These are phyloP conservation scores for Ylistrum balloti DNA, from an alignment of 1,140 invertebrate species.

Conservation along the genomic window DNA sequence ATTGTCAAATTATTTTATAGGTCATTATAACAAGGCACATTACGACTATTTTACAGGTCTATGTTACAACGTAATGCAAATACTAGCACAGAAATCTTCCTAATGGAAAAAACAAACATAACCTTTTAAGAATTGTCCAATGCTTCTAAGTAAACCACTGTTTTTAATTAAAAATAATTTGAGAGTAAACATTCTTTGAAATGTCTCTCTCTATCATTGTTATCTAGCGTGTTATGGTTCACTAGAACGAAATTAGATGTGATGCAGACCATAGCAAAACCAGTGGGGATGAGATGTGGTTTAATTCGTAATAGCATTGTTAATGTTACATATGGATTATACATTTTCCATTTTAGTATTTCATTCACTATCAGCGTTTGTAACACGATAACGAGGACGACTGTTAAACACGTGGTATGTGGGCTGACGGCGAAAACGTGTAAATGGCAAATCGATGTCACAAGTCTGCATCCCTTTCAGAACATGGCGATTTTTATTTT, in stretches of 20 bases:
- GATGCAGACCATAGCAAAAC: neutral
- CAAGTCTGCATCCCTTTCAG: constrained; percentile 3
- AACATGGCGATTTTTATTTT: neutral
- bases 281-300: neutral
- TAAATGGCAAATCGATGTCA: constrained; percentile 16
- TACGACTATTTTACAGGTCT: too few relatives aligned
- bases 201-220: too few relatives aligned
- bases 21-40: too few relatives aligned
- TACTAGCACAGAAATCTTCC: too few relatives aligned
- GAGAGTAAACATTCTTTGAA: too few relatives aligned
- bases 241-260: neutral
- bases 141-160: too few relatives aligned
- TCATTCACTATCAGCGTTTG: neutral
- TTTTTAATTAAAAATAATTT: too few relatives aligned
- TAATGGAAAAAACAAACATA: too few relatives aligned
- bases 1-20: too few relatives aligned
- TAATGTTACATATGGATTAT: neutral
- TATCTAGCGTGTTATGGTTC: too few relatives aligned
- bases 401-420: neutral
- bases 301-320: neutral
- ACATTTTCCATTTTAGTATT: neutral
- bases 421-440: neutral
- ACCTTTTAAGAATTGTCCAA: too few relatives aligned
- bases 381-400: neutral
- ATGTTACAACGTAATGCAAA: too few relatives aligned